Conservation (phyloP, 2,113 vertebrate species). For the Phalacrocorax carbo region DNA sequence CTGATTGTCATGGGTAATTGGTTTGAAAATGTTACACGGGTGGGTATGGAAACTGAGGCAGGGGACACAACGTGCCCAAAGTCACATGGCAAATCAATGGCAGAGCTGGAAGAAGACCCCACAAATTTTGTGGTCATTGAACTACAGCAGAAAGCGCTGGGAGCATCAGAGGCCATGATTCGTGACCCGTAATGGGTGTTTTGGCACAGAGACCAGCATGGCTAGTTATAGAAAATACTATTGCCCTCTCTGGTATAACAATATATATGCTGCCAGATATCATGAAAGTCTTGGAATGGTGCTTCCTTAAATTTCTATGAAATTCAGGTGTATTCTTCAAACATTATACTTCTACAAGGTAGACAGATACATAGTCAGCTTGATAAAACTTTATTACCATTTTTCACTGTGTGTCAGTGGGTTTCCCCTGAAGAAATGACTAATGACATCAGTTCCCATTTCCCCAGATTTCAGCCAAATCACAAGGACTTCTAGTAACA, state of each 20-base stretch:
- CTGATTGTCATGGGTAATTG: background rate
- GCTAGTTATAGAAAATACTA: background rate
- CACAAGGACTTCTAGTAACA: constrained; percentile 12
- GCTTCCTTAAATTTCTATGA: background rate
- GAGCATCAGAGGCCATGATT: background rate
- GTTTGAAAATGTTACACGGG: background rate
- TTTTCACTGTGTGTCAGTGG: background rate
- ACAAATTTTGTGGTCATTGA: background rate
- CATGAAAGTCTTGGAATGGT: background rate
- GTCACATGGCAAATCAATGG: background rate
- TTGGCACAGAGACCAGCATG: background rate
- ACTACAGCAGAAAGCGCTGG: background rate
- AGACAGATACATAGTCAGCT: background rate
- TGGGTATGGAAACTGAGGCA: constrained; percentile 37
- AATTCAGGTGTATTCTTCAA: background rate
- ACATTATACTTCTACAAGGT: background rate
- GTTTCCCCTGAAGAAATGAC: constrained; percentile 42
- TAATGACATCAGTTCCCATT: constrained; percentile 15
- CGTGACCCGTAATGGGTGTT: background rate
- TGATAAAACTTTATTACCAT: background rate
- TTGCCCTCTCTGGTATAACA: background rate
- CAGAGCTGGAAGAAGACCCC: background rate
- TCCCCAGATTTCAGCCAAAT: constrained; percentile 24
- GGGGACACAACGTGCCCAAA: background rate
- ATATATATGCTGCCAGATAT: background rate